Evolutionary conservation across 2,888 invertebrate species (phyloP), one percentile per base, ranked within the genome.

Genomic region (Lordiphosa fenestrarum): DNA sequence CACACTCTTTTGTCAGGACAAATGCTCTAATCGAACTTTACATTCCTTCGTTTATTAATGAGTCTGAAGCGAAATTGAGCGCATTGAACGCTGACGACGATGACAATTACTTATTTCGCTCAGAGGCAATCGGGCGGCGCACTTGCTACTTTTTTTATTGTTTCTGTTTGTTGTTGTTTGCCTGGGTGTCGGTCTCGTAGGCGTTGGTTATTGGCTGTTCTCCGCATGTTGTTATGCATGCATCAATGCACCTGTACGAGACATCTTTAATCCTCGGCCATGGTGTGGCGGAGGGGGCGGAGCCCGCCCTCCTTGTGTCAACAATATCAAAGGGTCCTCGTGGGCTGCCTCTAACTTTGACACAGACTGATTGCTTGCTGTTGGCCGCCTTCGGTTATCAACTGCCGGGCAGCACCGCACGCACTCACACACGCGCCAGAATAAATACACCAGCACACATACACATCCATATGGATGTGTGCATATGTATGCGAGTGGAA

Each of bases 361-460:
- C 67, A 67, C 64, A 67, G 69, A 67, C 69, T 67, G 69, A 67
- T 67, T 69, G 63, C 69, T 57, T 68, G 50, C 44, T 42, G 55
- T 44, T 36, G 57, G 40, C 19, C 44, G 54, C 50, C 63, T 68
- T 52, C 60, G 61, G 63, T 66, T 60, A 65, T 65, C 65, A 61
- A 68, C 55, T 50, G 52, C 44, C 54, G 30, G 48, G 44, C 53
- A 53, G 30, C 30, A 30, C 30, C 7, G 30, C 30, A 30, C 23
- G 4, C 23, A 30, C 30, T 2, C 33, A 44, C 46, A 33, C 30
- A 13, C 54, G 39, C 30, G 61, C 68, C 68, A 67, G 66, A 52
- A 66, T 55, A 66, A 67, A 66, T 66, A 68, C 59, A 61, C 50
- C n/a, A 5, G 23, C 5, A 21, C 19, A 35, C 3, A 10, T 10